Evolutionary conservation across 2,797 vertebrate species (phyloP).

Genomic region (Dermochelys coriacea): DNA sequence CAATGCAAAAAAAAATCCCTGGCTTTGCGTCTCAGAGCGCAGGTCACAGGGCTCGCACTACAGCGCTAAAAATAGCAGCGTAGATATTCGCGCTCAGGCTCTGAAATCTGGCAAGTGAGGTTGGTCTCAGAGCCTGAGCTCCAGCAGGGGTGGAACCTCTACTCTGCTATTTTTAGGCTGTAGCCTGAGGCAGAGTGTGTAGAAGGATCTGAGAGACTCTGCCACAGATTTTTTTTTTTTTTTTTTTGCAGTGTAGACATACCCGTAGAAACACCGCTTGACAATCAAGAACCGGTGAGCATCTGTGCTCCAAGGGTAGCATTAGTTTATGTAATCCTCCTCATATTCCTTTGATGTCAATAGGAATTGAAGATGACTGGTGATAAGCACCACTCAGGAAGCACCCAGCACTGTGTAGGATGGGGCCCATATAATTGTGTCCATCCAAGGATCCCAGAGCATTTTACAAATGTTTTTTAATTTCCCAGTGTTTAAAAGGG

Average conservation of each 20-base stretch:
- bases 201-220: neutral
- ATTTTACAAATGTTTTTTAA: neutral
- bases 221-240: neutral
- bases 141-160: neutral
- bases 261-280: neutral
- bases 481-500: neutral
- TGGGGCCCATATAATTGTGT: neutral
- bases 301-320: neutral
- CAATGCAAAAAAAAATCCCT: neutral
- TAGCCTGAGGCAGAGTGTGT: neutral
- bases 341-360: neutral
- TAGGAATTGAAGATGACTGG: neutral
- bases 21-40: neutral
- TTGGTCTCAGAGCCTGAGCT: neutral
- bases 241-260: neutral
- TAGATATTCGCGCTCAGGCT: neutral
- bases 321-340: neutral
- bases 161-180: no score
- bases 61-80: neutral
- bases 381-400: neutral
- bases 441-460: neutral
- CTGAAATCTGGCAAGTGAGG: neutral
- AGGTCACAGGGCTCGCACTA: neutral
- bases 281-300: neutral
- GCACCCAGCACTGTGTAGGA: fast-evolving